Evolutionary conservation across 2,113 vertebrate species (phyloP).

Genomic region (Colius striatus): DNA sequence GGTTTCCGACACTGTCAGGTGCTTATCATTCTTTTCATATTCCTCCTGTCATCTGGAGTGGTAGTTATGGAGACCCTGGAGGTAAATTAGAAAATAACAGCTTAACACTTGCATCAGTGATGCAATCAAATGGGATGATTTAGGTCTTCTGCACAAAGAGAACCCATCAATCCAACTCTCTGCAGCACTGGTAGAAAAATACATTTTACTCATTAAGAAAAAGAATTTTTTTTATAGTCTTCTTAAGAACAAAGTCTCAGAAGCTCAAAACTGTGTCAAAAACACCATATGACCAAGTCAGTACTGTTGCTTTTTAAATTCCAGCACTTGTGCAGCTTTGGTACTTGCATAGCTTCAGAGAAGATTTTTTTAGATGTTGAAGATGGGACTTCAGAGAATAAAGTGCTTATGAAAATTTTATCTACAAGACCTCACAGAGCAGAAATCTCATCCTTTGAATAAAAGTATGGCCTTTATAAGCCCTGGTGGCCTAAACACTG

Average conservation of each 20-base stretch:
- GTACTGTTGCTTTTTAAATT: background rate
- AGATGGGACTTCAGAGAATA: background rate
- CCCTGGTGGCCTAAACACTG: background rate
- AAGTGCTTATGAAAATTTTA: background rate
- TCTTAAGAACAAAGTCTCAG: background rate
- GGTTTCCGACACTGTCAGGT: background rate
- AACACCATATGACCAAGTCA: background rate
- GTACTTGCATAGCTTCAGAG: background rate
- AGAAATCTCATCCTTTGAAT: background rate
- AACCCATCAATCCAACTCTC: background rate
- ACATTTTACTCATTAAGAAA: background rate
- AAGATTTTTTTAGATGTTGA: background rate
- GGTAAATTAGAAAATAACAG: slow-evolving; percentile 19
- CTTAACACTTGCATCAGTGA: background rate
- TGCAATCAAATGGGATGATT: background rate
- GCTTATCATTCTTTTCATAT: background rate
- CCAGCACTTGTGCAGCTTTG: background rate
- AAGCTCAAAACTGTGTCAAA: background rate
- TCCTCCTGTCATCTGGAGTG: slow-evolving; percentile 2
- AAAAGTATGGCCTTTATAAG: background rate
- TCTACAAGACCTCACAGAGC: background rate
- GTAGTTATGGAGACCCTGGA: background rate
- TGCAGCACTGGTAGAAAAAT: background rate
- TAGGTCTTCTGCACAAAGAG: background rate
- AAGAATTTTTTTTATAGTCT: background rate